Evolutionary conservation across 2,797 vertebrate species (phyloP).

Genomic region (Falco novaeseelandiae): DNA sequence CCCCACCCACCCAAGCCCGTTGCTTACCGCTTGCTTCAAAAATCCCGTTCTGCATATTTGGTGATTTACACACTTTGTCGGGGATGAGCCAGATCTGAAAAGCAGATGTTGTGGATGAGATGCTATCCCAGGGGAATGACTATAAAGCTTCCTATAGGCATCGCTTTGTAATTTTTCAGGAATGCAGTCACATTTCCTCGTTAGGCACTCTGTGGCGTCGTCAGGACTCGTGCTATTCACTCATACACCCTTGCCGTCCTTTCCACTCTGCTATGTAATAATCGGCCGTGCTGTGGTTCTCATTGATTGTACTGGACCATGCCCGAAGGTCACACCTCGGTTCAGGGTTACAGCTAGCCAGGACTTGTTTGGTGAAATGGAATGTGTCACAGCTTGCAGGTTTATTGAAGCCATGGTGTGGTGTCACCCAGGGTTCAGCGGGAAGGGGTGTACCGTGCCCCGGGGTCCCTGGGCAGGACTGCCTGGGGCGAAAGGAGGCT

Average conservation of each 20-base stretch:
- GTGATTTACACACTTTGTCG: neutral
- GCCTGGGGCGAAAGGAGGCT: neutral
- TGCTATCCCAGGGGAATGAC: neutral
- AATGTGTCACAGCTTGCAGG: neutral
- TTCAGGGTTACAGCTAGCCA: neutral
- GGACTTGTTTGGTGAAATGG: neutral
- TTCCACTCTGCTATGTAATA: neutral
- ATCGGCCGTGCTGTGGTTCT: neutral
- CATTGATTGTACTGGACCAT: neutral
- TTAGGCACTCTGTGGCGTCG: neutral
- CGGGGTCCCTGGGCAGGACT: neutral
- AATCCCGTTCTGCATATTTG: neutral
- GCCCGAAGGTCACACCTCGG: neutral
- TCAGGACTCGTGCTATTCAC: neutral
- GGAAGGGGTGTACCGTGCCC: neutral
- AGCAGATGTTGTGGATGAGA: neutral
- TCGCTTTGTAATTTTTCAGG: neutral
- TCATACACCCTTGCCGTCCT: neutral
- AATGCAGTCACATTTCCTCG: neutral
- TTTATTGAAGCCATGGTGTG: neutral
- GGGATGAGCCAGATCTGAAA: neutral
- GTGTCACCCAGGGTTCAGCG: neutral
- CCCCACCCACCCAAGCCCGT: fast-evolving
- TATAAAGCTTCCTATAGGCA: neutral
- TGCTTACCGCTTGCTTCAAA: neutral